These are phyloP conservation scores for Cardiocondyla obscurior DNA, from an alignment of 1,140 invertebrate species.

Conservation along the genomic window DNA sequence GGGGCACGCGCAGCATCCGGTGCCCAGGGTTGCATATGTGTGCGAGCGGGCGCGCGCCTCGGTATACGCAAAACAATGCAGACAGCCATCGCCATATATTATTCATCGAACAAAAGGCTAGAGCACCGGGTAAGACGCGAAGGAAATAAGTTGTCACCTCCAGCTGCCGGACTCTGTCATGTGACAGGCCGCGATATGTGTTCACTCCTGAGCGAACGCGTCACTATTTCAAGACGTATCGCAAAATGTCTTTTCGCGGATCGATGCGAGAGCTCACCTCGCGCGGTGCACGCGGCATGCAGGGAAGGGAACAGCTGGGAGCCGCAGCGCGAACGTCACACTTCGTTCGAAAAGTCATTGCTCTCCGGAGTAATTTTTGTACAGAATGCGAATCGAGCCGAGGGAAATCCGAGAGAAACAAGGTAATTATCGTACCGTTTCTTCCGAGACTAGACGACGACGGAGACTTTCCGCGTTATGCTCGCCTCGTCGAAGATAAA, in stretches of 20 bases:
- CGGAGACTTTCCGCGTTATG: constrained; percentile 2
- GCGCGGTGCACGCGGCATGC: not conserved
- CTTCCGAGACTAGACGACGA: not conserved
- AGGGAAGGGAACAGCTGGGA: not conserved
- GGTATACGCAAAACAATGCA: constrained; percentile 74
- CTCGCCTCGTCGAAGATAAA: not conserved
- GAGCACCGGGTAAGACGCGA: constrained; percentile 59
- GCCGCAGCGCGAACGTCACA: not conserved
- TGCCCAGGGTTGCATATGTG: constrained; percentile 56
- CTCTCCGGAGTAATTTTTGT: not conserved
- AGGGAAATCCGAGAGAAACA: not conserved
- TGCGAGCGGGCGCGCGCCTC: constrained; percentile 31
- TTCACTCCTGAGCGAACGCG: constrained; percentile 31
- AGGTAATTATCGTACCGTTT: not conserved
- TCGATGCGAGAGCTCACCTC: constrained; percentile 30
- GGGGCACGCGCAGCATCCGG: constrained; percentile 74
- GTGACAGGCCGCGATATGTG: constrained; percentile 43
- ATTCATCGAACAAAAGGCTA: constrained; percentile 74
- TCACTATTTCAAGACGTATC: constrained; percentile 32
- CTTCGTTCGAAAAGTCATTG: constrained; percentile 1
- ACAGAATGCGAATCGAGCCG: not conserved
- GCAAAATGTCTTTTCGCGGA: constrained; percentile 25
- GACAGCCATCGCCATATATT: constrained; percentile 75
- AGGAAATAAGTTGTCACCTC: constrained; percentile 72
- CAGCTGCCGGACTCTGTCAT: constrained; percentile 50